Evolutionary conservation across 1,140 invertebrate genomes (phyloP), one percentile per base, ranked within the genome.

Genomic region (Drosophila rhopaloa): DNA sequence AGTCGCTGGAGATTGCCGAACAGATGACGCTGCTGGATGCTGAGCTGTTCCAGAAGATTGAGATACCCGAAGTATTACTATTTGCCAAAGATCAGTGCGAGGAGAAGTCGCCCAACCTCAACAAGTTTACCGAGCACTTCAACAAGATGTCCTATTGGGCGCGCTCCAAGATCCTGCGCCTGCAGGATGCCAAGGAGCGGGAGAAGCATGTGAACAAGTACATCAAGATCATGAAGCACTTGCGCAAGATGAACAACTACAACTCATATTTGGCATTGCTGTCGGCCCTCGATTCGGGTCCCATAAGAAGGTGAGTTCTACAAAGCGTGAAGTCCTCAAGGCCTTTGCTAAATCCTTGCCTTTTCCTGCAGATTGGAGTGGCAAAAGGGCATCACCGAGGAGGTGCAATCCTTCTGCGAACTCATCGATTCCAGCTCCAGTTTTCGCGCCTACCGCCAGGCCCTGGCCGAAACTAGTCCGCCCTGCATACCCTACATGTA

Each of bases 131-230:
- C 0, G 98, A 99, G 93, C 98, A 99, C 93, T 99, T 99, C 92
- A 99, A 99, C 93, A 99, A 99, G 93, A 99, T 99, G 97, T 99
- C 98, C 27, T 99, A 98, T 85, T 99, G 98, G 99, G 97, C 97
- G 16, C 93, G 97, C 51, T 96, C 96, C 16, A 93, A 95, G 79
- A 96, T 97, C 61, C 92, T 98, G 43, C 95, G 96, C 75, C 95
- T 96, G 70, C 94, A 96, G 71, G 97, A 98, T 74, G 96, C 97
- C 9, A 97, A 97, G 89, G 98, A 99, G 76, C 94, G 98, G n/a
- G 98, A 99, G 93, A 97, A 97, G 92, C 98, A 98, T 92, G 97
- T 99, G 41, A 95, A 97, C 63, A 99, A 99, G 92, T 99, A 99
- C 91, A 97, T 99, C 40, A 99, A 99, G 93, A 98, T 99, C 50